A percentile compares a stretch with the other conserved stretches of the same genome.
Conservation (phyloP, 2,797 vertebrate genomes). For the Gouania willdenowi region DNA sequence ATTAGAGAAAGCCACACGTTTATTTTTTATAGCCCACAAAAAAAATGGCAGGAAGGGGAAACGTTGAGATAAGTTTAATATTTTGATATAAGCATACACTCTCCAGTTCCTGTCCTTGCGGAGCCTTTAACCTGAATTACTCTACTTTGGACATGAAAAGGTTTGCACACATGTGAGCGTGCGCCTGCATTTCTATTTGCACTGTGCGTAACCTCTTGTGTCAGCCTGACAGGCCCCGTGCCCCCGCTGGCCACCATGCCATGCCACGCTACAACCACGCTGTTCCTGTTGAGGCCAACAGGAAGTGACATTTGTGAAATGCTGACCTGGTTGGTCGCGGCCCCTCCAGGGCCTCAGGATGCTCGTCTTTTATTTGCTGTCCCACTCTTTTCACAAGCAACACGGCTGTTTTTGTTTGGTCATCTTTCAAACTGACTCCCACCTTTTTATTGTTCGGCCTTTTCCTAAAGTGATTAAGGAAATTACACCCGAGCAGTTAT, state of each 20-base stretch:
- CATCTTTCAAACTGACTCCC: conserved; percentile 21
- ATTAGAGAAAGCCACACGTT: conserved; percentile 6
- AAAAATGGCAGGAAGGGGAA: not conserved
- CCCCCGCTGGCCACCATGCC: conserved; percentile 56
- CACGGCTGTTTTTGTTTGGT: conserved; percentile 1
- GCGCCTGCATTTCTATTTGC: conserved; percentile 37
- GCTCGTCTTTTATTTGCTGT: conserved; percentile 55
- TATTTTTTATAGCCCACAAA: conserved; percentile 7
- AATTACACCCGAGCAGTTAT: too few relatives aligned
- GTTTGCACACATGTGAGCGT: not conserved
- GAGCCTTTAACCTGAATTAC: conserved; percentile 28
- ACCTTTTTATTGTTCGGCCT: conserved; percentile 3
- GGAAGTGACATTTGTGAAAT: conserved; percentile 72
- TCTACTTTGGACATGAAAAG: conserved; percentile 30
- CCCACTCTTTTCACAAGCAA: conserved; percentile 2
- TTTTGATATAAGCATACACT: conserved; percentile 4
- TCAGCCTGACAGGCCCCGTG: conserved; percentile 60
- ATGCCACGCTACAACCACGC: conserved; percentile 48
- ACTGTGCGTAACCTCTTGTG: conserved; percentile 58
- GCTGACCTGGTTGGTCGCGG: conserved; percentile 68
- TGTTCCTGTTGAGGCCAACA: conserved; percentile 60
- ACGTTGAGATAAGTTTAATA: conserved; percentile 6
- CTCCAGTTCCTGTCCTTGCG: conserved; percentile 7
- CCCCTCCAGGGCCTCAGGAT: conserved; percentile 51
- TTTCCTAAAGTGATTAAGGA: conserved; percentile 44